A percentile compares a stretch with the other conserved stretches of the same genome.
These are phyloP conservation scores for Ephydatia muelleri DNA, from an alignment of 37 sponge, comb jelly and placozoan species.

Conservation along the genomic window DNA sequence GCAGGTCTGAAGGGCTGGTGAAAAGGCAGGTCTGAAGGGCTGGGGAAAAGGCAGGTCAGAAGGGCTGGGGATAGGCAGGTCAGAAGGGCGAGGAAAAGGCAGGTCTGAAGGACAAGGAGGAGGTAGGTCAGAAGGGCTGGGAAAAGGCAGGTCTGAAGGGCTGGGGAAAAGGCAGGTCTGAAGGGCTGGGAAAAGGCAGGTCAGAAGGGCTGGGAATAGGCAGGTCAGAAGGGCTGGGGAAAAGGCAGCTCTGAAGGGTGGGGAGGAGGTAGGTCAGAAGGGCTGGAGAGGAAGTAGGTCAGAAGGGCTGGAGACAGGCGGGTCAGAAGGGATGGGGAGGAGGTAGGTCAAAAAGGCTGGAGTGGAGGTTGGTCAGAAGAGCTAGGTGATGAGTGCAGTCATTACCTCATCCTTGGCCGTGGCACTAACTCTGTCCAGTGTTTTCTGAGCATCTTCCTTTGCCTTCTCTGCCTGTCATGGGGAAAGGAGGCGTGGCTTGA, in stretches of 20 bases:
- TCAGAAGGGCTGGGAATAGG: not conserved
- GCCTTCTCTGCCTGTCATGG: constrained; percentile 34
- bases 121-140: not conserved
- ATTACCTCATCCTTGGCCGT: constrained; percentile 47
- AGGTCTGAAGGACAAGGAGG: no score
- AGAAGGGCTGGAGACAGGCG: not conserved
- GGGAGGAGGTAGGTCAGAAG: not conserved
- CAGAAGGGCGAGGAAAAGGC: not conserved
- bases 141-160: no score
- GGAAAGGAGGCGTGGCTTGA: not conserved
- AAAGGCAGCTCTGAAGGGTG: no score
- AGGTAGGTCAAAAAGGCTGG: not conserved
- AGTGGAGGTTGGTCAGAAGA: no score
- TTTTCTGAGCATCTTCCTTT: constrained; percentile 19
- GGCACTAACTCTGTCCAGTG: constrained; percentile 17
- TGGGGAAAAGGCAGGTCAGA: not conserved
- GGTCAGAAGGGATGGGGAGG: not conserved
- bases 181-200: not conserved
- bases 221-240: no score
- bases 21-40: not conserved
- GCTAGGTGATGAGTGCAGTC: not conserved
- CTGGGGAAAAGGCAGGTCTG: not conserved
- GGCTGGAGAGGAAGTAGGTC: no score
- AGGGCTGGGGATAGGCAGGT: not conserved
- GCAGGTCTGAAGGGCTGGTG: not conserved